phyloP scores from a whole-genome alignment of 2,888 invertebrate species.

The Mayetiola destructor region DNA sequence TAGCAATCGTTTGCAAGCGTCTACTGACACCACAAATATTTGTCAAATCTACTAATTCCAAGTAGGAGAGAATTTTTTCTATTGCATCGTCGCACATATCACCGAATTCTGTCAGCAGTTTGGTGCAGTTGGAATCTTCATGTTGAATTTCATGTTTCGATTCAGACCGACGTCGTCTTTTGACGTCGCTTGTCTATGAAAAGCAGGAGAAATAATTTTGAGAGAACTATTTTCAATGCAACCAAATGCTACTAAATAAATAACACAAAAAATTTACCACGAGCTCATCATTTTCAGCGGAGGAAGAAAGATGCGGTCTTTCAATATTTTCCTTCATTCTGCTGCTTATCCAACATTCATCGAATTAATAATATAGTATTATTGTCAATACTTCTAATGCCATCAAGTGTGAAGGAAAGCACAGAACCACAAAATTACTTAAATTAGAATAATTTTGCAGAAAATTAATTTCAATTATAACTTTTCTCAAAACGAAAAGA shows the following conservation, averaged over 20 bases:
- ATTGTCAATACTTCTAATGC: conserved; percentile 8
- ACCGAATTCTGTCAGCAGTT: conserved; percentile 10
- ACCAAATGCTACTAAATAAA: conserved; percentile 5
- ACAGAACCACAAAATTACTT: conserved; percentile 9
- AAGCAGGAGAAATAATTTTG: conserved; percentile 9
- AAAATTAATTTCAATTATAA: conserved; percentile 5
- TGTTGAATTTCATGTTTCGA: conserved; percentile 4
- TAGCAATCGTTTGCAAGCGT: conserved; percentile 10
- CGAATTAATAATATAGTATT: conserved; percentile 7
- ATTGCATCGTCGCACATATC: conserved; percentile 11
- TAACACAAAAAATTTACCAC: conserved; percentile 2
- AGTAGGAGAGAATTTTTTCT: conserved; percentile 6
- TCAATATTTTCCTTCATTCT: conserved; percentile 11
- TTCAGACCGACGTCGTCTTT: conserved; percentile 9
- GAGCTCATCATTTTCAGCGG: conserved; percentile 11
- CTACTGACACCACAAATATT: conserved; percentile 8
- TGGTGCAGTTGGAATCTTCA: conserved; percentile 8
- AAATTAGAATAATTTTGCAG: background rate
- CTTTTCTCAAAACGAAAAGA: background rate
- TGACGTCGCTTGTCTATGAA: conserved; percentile 4
- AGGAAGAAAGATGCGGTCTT: background rate
- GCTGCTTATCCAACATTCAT: conserved; percentile 1
- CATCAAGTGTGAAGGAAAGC: no score
- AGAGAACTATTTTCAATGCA: conserved; percentile 7
- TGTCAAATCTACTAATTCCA: conserved; percentile 11